Evolutionary conservation across 2,113 vertebrate species (phyloP).

Genomic region (Spilogale gracilis): DNA sequence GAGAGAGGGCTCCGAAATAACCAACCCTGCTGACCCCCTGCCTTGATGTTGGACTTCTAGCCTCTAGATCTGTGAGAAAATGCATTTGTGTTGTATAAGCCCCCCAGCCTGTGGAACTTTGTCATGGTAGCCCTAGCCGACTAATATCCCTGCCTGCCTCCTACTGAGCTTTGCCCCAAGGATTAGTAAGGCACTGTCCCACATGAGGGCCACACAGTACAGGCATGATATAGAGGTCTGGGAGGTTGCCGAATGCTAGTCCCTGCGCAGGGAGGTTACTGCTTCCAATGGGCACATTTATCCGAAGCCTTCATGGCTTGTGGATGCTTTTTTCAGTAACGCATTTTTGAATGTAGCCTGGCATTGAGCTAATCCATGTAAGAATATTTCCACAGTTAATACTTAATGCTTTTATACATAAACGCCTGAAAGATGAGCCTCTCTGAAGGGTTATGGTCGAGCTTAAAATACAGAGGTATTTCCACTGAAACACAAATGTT

Average conservation of each 20-base stretch:
- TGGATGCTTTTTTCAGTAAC: neutral
- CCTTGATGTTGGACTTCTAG: neutral
- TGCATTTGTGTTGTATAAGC: neutral
- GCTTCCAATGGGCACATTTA: neutral
- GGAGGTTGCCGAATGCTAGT: neutral
- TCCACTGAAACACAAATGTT: conserved; percentile 53
- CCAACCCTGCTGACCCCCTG: too few relatives aligned
- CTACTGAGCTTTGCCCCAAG: neutral
- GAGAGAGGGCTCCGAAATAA: neutral
- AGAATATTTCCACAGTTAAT: conserved; percentile 30
- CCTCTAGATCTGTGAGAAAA: neutral
- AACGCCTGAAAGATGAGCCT: neutral
- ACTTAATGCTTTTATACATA: neutral
- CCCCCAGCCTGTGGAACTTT: neutral
- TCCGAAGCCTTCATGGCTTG: neutral
- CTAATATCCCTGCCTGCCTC: rapidly evolving
- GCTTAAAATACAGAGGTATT: neutral
- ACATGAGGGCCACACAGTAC: rapidly evolving
- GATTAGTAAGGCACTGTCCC: rapidly evolving
- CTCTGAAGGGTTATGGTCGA: neutral
- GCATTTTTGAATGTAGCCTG: neutral
- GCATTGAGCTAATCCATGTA: conserved; percentile 14
- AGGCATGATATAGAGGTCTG: neutral
- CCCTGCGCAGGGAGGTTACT: neutral
- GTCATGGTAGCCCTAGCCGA: too few relatives aligned